Evolutionary conservation across 2,797 vertebrate genomes (phyloP).

Genomic region (Petrocephalus schoutedeni): DNA sequence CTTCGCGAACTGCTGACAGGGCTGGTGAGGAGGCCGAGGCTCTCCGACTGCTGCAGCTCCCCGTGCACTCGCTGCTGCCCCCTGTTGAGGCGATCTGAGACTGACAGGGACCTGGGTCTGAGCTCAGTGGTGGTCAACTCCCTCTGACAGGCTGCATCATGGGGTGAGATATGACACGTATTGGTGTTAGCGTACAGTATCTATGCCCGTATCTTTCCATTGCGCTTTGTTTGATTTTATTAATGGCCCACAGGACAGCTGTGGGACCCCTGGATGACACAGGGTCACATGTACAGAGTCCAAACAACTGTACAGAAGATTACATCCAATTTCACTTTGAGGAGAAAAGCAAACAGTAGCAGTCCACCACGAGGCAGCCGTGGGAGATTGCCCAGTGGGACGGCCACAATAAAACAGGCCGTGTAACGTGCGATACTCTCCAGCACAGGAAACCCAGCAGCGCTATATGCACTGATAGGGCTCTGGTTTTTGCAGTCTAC

Average conservation of each 20-base stretch:
- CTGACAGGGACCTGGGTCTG: conserved; percentile 41
- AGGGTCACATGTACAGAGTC: not conserved
- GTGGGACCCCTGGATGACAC: not conserved
- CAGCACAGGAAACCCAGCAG: not conserved
- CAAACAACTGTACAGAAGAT: not conserved
- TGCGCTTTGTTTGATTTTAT: not conserved
- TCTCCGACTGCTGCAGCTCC: conserved; percentile 36
- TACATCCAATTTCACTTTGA: not conserved
- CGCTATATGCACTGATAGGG: not conserved
- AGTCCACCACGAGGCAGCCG: not conserved
- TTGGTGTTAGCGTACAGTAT: not conserved
- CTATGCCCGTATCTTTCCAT: not conserved
- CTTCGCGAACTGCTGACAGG: conserved; percentile 47
- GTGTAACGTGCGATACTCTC: not conserved
- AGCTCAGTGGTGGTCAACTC: conserved; percentile 51
- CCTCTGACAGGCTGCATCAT: conserved; percentile 40
- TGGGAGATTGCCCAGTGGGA: not conserved
- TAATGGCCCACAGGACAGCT: not conserved
- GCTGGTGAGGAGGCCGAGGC: conserved; percentile 39
- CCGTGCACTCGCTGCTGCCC: conserved; percentile 5
- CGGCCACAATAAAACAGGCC: not conserved
- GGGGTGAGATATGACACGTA: not conserved
- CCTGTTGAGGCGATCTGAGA: conserved; percentile 31
- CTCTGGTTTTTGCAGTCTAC: conserved; percentile 4
- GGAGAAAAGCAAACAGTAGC: conserved; percentile 1